Conservation (phyloP, 2,113 vertebrate species). For the Chaetorhynchus papuensis region DNA sequence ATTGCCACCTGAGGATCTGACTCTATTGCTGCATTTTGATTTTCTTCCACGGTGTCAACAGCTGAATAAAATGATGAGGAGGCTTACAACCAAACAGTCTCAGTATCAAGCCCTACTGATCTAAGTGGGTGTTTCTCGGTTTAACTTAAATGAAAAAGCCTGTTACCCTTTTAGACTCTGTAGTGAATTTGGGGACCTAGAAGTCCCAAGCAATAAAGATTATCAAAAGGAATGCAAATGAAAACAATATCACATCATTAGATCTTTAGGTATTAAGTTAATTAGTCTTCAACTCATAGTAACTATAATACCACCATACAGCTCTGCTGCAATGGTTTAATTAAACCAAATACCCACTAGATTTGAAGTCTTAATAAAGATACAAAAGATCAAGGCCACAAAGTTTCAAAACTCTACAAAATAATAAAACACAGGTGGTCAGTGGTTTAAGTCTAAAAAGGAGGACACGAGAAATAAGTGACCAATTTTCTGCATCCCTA, state of each 20-base stretch:
- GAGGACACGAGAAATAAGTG: background rate
- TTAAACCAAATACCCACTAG: conserved; percentile 43
- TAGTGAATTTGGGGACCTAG: background rate
- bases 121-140: background rate
- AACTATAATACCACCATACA: background rate
- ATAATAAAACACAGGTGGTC: background rate
- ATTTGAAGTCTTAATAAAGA: conserved; percentile 23
- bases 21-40: background rate
- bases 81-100: background rate
- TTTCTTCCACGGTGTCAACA: background rate
- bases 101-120: background rate
- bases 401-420: background rate
- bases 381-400: background rate
- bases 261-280: conserved; percentile 52
- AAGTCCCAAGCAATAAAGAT: background rate
- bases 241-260: conserved; percentile 27
- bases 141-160: background rate
- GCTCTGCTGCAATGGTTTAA: background rate
- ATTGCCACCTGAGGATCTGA: background rate
- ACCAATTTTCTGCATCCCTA: background rate
- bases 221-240: conserved; percentile 24
- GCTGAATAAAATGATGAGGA: background rate
- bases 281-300: conserved; percentile 13
- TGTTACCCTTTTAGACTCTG: background rate
- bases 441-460: background rate